Evolutionary conservation across 2,113 vertebrate genomes (phyloP).

Genomic region (Hippocampus guttulatus): DNA sequence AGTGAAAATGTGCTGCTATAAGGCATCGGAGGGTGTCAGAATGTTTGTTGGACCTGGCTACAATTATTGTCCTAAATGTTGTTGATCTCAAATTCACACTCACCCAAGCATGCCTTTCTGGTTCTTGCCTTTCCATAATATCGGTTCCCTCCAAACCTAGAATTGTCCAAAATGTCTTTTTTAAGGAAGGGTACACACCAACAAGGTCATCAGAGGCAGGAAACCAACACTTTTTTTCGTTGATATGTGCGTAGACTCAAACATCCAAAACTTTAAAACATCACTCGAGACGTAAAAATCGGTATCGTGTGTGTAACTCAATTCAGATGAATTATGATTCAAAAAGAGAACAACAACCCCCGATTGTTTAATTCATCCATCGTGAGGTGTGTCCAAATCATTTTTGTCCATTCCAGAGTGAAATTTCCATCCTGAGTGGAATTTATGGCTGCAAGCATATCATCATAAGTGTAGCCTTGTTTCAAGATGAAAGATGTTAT

Average conservation of each 20-base stretch:
- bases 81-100: not conserved
- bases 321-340: not conserved
- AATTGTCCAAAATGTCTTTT: not conserved
- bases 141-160: not conserved
- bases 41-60: not conserved
- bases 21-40: not conserved
- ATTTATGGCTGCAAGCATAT: constrained; percentile 55
- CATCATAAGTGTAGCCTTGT: constrained; percentile 37
- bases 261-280: too few relatives aligned
- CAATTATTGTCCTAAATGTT: not conserved
- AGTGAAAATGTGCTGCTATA: not conserved
- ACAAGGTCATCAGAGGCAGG: not conserved
- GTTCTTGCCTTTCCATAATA: not conserved
- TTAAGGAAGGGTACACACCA: not conserved
- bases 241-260: not conserved
- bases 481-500: constrained; percentile 33
- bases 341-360: not conserved
- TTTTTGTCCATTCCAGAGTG: constrained; percentile 21
- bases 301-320: not conserved
- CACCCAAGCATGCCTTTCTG: not conserved
- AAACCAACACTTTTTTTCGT: not conserved
- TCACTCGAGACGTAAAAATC: too few relatives aligned
- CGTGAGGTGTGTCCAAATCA: not conserved
- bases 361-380: not conserved
- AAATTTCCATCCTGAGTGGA: constrained; percentile 34